Conservation (phyloP, 2,113 vertebrate genomes). For the Corvus moneduloides region DNA sequence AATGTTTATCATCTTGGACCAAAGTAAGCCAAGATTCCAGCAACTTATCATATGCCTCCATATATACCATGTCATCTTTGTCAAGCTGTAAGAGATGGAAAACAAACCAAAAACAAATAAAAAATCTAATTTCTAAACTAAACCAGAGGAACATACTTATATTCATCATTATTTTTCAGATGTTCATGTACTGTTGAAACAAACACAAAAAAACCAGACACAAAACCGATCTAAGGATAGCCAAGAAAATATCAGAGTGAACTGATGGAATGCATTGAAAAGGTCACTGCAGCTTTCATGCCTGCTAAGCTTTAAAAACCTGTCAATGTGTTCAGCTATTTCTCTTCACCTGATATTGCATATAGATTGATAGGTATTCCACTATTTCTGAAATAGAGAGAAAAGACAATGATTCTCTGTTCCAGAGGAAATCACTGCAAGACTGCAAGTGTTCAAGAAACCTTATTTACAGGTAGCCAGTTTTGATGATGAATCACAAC, state of each 20-base stretch:
- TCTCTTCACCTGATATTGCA: background rate
- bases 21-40: conserved; percentile 97
- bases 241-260: background rate
- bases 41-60: conserved; percentile 97
- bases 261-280: background rate
- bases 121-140: background rate
- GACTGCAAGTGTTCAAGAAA: background rate
- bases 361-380: background rate
- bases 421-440: background rate
- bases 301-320: background rate
- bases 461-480: background rate
- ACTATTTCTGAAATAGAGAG: background rate
- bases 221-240: background rate
- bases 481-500: background rate
- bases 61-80: conserved; percentile 99
- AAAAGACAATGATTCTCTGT: background rate
- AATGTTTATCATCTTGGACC: conserved; percentile 96
- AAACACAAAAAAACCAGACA: background rate
- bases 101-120: background rate
- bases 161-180: background rate
- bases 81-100: conserved; percentile 80
- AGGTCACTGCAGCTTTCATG: background rate
- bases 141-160: background rate
- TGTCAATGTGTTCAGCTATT: background rate
- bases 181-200: background rate